Conservation (phyloP, 1,140 invertebrate species). For the Pomacea maculata region DNA sequence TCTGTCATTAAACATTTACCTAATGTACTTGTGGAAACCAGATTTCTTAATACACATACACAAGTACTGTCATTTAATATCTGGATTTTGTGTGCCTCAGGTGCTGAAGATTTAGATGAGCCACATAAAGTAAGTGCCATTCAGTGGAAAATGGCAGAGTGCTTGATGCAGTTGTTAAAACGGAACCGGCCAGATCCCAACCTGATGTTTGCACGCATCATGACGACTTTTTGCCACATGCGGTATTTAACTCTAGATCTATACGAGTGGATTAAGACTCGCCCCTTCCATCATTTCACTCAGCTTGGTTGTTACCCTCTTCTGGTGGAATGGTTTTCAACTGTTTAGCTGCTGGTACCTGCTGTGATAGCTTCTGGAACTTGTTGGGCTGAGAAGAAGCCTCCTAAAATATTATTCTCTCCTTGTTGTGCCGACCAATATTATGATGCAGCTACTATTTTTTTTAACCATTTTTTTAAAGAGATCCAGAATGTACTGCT, state of each 20-base stretch:
- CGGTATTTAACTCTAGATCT: background rate
- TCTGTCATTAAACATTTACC: background rate
- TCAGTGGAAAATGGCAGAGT: slow-evolving; percentile 41
- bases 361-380: background rate
- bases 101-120: slow-evolving; percentile 37
- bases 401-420: too few relatives aligned
- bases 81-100: slow-evolving; percentile 25
- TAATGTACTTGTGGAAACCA: background rate
- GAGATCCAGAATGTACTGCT: too few relatives aligned
- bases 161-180: slow-evolving; percentile 36
- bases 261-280: slow-evolving; percentile 18
- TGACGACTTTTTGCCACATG: slow-evolving; percentile 1
- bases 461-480: too few relatives aligned
- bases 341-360: background rate
- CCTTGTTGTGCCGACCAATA: too few relatives aligned
- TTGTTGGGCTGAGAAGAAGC: background rate
- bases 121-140: slow-evolving; percentile 36
- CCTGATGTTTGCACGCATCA: slow-evolving; percentile 3
- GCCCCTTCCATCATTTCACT: slow-evolving; percentile 7
- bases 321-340: slow-evolving; percentile 19
- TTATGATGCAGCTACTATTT: too few relatives aligned
- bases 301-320: slow-evolving; percentile 7
- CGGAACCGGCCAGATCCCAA: slow-evolving; percentile 19
- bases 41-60: background rate
- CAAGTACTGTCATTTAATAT: background rate